Evolutionary conservation across 2,113 vertebrate species (phyloP), one percentile per base, ranked within the genome.

Genomic region (Toxotes chatareus): DNA sequence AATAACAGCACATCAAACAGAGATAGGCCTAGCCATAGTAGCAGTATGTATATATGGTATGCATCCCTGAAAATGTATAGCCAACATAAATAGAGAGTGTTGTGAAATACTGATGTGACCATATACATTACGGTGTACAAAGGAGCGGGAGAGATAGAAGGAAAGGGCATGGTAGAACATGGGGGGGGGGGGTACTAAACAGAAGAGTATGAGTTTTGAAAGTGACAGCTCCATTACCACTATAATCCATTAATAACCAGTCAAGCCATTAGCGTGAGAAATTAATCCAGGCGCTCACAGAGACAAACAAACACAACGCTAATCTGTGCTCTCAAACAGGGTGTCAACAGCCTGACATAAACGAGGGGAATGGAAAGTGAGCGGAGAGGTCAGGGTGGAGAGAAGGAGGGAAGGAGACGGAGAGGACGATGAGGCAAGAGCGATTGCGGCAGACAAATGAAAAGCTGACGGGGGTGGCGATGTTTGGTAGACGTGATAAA

Each of bases 251-350:
- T 91, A 88, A 91, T 90, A 89, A 86, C 76, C 77, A 68, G 72
- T 79, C 73, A 38, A 34, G 75, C 89, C 86, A 88, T 93, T 92
- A 93, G 80, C 68, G 84, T 80, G 81, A 89, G 86, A 90, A 91
- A 91, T 90, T 84, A 90, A 84, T 84, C 70, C 76, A 46, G 77
- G 53, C 70, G 3, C 71, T 85, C 40, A 32, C 55, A 55, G 60
- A 80, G 71, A 89, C 89, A 91, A 93, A 92, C 81, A 91, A 88
- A 92, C 83, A 79, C 87, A 77, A 63, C 59, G 76, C 85, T 89
- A 91, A 87, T 90, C 86, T 84, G 69, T 21, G 65, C 56, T 87
- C 79, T 87, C 77, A 73, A 82, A 71, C 82, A 44, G 64, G 78
- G 83, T 67, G 82, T 86, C 86, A 86, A 82, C 86, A 84, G 34